Evolutionary conservation across 2,113 vertebrate species (phyloP), one percentile per base, ranked within the genome.

Genomic region (Plecotus auritus): DNA sequence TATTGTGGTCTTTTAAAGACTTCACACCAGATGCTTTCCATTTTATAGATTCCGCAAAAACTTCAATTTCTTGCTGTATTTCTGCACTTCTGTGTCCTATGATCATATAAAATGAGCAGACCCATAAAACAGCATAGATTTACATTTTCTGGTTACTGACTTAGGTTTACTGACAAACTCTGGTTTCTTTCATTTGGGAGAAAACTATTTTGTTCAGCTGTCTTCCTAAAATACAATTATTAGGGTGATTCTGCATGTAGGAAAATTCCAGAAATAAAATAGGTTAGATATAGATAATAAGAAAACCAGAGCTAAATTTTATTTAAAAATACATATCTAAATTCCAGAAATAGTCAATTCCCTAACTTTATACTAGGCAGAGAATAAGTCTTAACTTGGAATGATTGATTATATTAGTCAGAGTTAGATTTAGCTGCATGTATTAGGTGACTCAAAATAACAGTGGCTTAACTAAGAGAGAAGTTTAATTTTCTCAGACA

Each of bases 21-120:
- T 96, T 94, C 70, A 88, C 18, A 85, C 67, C 90, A 90, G 74
- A 96, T 94, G 86, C 78, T 96, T 96, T 93, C 74, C 67, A 84
- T 93, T 95, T 95, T 93, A 97, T 30, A 93, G 64, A 94, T 70
- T 92, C 35, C 32, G 66, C 74, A 40, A 42, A 95, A 94, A 96
- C 51, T 84, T 92, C 20, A 51, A 78, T 89, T 95, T 90, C 64
- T 82, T 72, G 76, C 40, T 91, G 22, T 13, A 91, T 59, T 74
- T 92, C 86, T 84, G 16, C n/a, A 64, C 64, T 37, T 96, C 51
- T 66, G 32, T 94, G 73, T 91, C 73, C 74, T 77, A 78, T 35
- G 74, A 89, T 84, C 87, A 94, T 20, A 74, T 49, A 69, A 40
- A 96, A 91, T 59, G 69, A 95, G 73, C 14, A 76, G 37, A 96